phyloP scores from a whole-genome alignment of 1,140 invertebrate species.

The Eciton burchellii region DNA sequence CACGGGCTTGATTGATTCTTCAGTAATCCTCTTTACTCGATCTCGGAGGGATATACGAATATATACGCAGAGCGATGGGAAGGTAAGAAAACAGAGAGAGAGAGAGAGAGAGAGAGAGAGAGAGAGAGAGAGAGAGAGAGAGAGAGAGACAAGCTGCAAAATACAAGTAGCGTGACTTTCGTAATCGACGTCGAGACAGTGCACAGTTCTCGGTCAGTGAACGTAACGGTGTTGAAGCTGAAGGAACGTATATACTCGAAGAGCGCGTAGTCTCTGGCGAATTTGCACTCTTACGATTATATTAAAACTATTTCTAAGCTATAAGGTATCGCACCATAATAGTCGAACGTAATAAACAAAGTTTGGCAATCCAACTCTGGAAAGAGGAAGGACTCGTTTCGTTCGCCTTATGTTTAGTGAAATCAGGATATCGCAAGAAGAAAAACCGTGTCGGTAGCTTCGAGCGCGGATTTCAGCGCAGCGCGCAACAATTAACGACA shows the following conservation, averaged over 20 bases:
- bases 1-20: too few species aligned
- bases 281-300: conserved; percentile 25
- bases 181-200: conserved; percentile 64
- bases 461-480: neutral
- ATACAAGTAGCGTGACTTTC: conserved; percentile 66
- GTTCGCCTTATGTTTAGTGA: conserved; percentile 5
- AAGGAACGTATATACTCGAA: conserved; percentile 50
- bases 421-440: conserved; percentile 1
- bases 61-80: conserved; percentile 6
- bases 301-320: conserved; percentile 13
- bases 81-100: conserved; percentile 53
- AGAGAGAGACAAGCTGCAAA: conserved; percentile 65
- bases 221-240: conserved; percentile 76
- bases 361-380: conserved; percentile 13
- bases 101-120: conserved; percentile 59
- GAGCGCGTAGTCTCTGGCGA: neutral
- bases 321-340: neutral
- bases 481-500: conserved; percentile 4
- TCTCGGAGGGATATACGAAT: neutral
- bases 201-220: conserved; percentile 77
- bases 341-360: conserved; percentile 18
- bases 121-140: conserved; percentile 49
- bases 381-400: conserved; percentile 23
- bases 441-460: neutral
- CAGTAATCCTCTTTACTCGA: neutral